phyloP scores from a whole-genome alignment of 2,113 vertebrate genomes.

The Salvelinus alpinus region DNA sequence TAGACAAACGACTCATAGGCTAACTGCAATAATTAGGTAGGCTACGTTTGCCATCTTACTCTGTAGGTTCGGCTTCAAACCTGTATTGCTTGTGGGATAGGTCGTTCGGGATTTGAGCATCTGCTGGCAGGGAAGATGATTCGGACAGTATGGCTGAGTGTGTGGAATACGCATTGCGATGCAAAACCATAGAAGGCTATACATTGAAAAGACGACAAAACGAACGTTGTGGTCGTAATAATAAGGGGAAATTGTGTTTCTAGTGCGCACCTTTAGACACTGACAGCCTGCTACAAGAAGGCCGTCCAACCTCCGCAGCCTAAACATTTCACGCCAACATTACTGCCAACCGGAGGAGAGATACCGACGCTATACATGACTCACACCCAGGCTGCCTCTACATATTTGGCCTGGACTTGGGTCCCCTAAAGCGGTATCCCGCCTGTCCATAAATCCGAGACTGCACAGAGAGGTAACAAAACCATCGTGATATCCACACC shows the following conservation, averaged over 20 bases:
- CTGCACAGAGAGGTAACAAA: constrained; percentile 57
- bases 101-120: constrained; percentile 27
- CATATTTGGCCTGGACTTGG: neutral
- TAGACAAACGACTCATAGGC: neutral
- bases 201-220: constrained; percentile 14
- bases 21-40: constrained; percentile 23
- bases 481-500: neutral
- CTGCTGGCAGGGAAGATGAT: constrained; percentile 5
- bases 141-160: neutral
- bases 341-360: constrained; percentile 15
- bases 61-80: neutral
- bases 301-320: constrained; percentile 50
- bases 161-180: constrained; percentile 38
- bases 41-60: constrained; percentile 43
- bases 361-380: constrained; percentile 54
- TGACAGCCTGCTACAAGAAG: constrained; percentile 19
- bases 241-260: neutral
- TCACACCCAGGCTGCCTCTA: neutral
- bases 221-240: neutral
- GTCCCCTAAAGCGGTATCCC: constrained; percentile 56
- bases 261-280: neutral
- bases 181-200: constrained; percentile 24
- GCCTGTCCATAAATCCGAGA: constrained; percentile 59
- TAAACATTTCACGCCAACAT: constrained; percentile 33
- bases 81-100: constrained; percentile 13